Evolutionary conservation across 2,113 vertebrate genomes (phyloP).

Genomic region (Hassar affinis): DNA sequence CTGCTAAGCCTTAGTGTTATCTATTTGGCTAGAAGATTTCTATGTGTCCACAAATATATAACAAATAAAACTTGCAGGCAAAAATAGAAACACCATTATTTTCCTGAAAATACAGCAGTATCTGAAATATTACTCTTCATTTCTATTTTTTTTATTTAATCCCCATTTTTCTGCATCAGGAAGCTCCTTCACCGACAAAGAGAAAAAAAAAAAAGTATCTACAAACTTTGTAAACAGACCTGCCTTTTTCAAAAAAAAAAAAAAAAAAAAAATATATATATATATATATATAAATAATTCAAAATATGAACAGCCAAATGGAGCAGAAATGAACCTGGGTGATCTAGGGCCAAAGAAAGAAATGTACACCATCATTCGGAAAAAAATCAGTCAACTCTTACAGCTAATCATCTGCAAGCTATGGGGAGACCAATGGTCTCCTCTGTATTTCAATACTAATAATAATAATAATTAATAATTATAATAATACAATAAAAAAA

Average conservation of each 20-base stretch:
- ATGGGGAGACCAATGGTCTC: slow-evolving; percentile 60
- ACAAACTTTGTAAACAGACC: slow-evolving; percentile 99
- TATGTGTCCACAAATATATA: slow-evolving; percentile 99
- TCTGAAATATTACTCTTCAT: slow-evolving; percentile 86
- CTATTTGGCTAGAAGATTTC: slow-evolving; percentile 98
- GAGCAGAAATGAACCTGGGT: slow-evolving; percentile 90
- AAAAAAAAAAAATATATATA: slow-evolving; percentile 85
- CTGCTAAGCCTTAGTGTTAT: slow-evolving; percentile 98
- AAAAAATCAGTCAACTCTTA: slow-evolving; percentile 72
- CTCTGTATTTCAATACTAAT: slow-evolving; percentile 64
- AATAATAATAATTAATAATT: slow-evolving; percentile 19
- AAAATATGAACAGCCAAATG: slow-evolving; percentile 99
- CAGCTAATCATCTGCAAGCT: slow-evolving; percentile 74
- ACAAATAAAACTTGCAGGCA: slow-evolving; percentile 99
- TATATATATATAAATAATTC: slow-evolving; percentile 99
- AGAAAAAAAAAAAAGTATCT: slow-evolving; percentile 99
- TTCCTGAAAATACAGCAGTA: slow-evolving; percentile 99
- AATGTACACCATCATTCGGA: slow-evolving; percentile 81
- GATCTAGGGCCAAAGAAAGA: slow-evolving; percentile 83
- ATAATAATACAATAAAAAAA: slow-evolving; percentile 36
- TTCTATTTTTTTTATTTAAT: slow-evolving; percentile 13
- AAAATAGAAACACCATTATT: slow-evolving; percentile 98
- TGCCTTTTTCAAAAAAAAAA: slow-evolving; percentile 68
- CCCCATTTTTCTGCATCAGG: slow-evolving; percentile 85
- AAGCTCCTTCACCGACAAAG: slow-evolving; percentile 98